These are phyloP conservation scores for Drosophila rhopaloa DNA, from an alignment of 1,140 invertebrate species.

Conservation along the genomic window DNA sequence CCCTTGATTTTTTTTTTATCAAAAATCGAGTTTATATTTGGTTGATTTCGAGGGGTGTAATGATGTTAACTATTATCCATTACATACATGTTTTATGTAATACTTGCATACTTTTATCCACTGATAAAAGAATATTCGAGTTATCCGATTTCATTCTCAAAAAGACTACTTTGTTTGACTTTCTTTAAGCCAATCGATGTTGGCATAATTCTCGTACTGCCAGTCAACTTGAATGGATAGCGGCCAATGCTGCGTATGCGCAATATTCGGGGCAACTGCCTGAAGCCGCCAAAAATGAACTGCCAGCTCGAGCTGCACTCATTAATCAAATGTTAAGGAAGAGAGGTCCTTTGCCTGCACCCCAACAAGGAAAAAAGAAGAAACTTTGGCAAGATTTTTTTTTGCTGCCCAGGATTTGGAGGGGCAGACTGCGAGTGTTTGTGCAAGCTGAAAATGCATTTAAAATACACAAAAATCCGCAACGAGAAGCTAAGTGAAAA, in stretches of 20 bases:
- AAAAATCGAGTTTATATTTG: too few species aligned
- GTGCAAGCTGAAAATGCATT: conserved; percentile 77
- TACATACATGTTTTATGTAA: too few species aligned
- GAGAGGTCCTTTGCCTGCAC: conserved; percentile 37
- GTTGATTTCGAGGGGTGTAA: too few species aligned
- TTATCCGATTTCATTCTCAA: background rate
- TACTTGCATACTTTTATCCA: too few species aligned
- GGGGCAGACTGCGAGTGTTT: conserved; percentile 23
- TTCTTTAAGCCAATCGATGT: conserved; percentile 38
- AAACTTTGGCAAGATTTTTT: conserved; percentile 57
- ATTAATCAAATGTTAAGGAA: conserved; percentile 80
- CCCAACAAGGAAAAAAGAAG: background rate
- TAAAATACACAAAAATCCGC: conserved; percentile 81
- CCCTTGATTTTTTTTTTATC: too few species aligned
- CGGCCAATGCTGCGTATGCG: conserved; percentile 61
- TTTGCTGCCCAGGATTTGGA: conserved; percentile 28
- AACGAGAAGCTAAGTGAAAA: conserved; percentile 75
- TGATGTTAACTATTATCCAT: too few species aligned
- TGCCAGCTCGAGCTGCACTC: conserved; percentile 69
- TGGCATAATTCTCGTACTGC: conserved; percentile 38
- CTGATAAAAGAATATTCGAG: too few species aligned
- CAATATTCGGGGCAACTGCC: conserved; percentile 57
- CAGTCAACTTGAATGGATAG: conserved; percentile 19
- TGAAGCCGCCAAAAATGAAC: conserved; percentile 69
- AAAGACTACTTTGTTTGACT: background rate